These are phyloP conservation scores for Brachypodius melanocephalos DNA, from an alignment of 2,113 vertebrate species.

Conservation along the genomic window DNA sequence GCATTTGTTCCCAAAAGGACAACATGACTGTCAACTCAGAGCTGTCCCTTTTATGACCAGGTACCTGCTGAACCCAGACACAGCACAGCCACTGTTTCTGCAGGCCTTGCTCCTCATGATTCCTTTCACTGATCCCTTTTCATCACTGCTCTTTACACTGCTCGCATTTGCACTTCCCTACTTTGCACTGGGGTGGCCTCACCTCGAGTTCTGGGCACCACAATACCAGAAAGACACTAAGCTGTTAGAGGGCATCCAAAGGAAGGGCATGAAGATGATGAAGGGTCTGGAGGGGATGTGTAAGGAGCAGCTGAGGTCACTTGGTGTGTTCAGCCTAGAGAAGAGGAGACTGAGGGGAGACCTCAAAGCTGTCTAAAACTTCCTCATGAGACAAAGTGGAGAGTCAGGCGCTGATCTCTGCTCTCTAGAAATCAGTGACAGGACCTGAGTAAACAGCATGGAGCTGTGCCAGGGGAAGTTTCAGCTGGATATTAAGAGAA, in stretches of 20 bases:
- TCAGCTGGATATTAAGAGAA: accelerated
- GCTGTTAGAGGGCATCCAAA: neutral
- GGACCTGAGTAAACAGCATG: neutral
- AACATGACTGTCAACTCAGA: accelerated
- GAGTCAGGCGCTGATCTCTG: accelerated
- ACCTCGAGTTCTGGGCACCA: neutral
- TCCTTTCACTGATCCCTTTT: neutral
- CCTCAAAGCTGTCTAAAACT: neutral
- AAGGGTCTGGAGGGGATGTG: neutral
- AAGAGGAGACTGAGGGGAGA: neutral
- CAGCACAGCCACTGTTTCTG: neutral
- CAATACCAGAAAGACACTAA: neutral
- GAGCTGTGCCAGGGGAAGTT: neutral
- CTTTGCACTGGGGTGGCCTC: neutral
- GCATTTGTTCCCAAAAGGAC: neutral
- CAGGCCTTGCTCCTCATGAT: too few species aligned
- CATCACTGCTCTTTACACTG: neutral
- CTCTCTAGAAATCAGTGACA: neutral
- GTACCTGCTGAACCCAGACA: neutral
- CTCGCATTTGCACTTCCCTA: neutral
- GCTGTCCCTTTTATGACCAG: accelerated
- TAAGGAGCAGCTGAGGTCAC: neutral
- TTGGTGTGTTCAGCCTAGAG: neutral
- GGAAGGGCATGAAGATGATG: neutral
- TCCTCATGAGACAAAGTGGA: neutral